Evolutionary conservation across 2,113 vertebrate genomes (phyloP).

Genomic region (Channa maculata): DNA sequence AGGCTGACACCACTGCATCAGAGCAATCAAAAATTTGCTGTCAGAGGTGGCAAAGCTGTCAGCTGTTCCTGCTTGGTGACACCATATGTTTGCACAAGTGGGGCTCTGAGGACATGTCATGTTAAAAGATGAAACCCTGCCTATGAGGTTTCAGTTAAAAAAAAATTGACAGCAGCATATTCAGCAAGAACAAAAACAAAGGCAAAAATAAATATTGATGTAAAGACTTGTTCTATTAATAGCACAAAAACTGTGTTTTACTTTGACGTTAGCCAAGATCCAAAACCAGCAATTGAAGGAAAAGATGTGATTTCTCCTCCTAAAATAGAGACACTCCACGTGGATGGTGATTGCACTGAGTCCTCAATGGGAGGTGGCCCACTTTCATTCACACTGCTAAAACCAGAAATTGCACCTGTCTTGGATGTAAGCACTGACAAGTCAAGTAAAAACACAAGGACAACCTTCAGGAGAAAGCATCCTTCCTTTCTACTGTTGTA

Average conservation of each 20-base stretch:
- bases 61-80: conserved; percentile 1
- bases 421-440: conserved; percentile 36
- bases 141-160: conserved; percentile 11
- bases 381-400: conserved; percentile 58
- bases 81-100: conserved; percentile 36
- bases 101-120: conserved; percentile 12
- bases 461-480: background rate
- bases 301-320: conserved; percentile 5
- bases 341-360: conserved; percentile 38
- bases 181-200: background rate
- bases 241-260: background rate
- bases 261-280: background rate
- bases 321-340: conserved; percentile 47
- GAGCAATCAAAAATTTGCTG: background rate
- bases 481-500: no score
- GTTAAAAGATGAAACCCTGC: conserved; percentile 29
- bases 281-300: background rate
- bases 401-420: conserved; percentile 42
- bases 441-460: conserved; percentile 22
- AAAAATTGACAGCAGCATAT: conserved; percentile 1
- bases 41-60: background rate
- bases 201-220: background rate
- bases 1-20: conserved; percentile 66
- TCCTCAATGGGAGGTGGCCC: conserved; percentile 61
- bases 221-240: background rate